Percentiles rank a stretch among this genome's conserved stretches.
Evolutionary conservation across 1,140 invertebrate species (phyloP).

Genomic region (Drosophila insularis): DNA sequence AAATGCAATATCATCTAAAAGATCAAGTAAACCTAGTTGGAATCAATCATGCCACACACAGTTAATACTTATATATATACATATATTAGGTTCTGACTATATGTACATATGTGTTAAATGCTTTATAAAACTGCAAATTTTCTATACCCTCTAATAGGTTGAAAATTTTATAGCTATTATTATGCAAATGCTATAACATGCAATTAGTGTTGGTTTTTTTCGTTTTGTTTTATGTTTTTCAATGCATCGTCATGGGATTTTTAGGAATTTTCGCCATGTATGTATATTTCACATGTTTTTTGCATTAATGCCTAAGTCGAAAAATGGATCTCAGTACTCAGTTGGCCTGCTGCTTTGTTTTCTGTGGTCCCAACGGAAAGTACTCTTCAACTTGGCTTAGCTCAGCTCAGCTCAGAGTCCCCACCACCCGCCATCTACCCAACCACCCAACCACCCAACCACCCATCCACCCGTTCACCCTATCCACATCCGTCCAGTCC

Average conservation of each 20-base stretch:
- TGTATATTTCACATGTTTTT: neutral
- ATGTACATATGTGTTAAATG: too few relatives aligned
- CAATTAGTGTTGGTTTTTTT: neutral
- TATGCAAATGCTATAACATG: neutral
- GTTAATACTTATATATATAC: too few relatives aligned
- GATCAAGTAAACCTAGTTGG: neutral
- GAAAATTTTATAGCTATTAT: neutral
- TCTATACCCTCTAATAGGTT: too few relatives aligned
- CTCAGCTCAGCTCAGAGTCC: too few relatives aligned
- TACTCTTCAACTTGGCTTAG: neutral
- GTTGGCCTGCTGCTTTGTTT: constrained; percentile 12
- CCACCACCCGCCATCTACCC: too few relatives aligned
- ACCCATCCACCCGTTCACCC: neutral
- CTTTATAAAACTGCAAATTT: too few relatives aligned
- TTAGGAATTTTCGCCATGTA: neutral
- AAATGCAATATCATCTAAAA: too few relatives aligned
- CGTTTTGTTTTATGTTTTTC: neutral
- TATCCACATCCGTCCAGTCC: too few relatives aligned
- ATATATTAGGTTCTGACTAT: too few relatives aligned
- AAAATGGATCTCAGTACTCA: constrained; percentile 22
- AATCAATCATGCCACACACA: too few relatives aligned
- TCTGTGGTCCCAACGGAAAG: constrained; percentile 3
- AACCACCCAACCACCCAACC: neutral
- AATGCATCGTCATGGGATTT: neutral
- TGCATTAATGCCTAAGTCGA: neutral